These are phyloP conservation scores for Chymomyza amoena DNA, from an alignment of 2,888 invertebrate species.

Conservation along the genomic window DNA sequence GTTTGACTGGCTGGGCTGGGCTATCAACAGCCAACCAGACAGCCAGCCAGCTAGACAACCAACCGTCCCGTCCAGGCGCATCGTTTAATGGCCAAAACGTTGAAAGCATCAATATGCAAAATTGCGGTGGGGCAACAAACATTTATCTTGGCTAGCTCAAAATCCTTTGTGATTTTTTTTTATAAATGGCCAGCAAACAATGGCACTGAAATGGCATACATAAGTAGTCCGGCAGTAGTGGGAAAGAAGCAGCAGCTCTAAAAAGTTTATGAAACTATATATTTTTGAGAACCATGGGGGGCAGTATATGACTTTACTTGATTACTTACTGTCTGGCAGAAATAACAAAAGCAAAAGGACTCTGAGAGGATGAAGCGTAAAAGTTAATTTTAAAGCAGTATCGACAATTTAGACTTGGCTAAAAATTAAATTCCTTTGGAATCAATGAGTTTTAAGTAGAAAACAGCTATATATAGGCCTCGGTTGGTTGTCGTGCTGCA, in stretches of 20 bases:
- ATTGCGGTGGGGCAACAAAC: conserved; percentile 44
- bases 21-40: no score
- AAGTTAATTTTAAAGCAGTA: no score
- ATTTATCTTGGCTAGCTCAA: conserved; percentile 52
- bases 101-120: conserved; percentile 70
- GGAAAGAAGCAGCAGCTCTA: background rate
- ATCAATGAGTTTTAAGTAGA: no score
- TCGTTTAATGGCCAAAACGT: conserved; percentile 61
- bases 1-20: no score
- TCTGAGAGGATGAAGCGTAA: no score
- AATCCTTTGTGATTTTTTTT: conserved; percentile 53
- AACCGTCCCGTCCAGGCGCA: background rate
- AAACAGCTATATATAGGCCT: no score
- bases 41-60: no score
- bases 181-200: conserved; percentile 53
- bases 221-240: background rate
- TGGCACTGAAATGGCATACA: background rate
- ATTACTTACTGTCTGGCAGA: background rate
- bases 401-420: no score
- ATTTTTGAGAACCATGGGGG: no score
- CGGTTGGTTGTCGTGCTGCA: no score
- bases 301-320: background rate
- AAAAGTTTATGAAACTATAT: background rate
- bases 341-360: background rate
- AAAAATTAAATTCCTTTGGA: no score